Evolutionary conservation across 1,140 invertebrate genomes (phyloP), one percentile per base, ranked within the genome.

Genomic region (Heliconius melpomene): DNA sequence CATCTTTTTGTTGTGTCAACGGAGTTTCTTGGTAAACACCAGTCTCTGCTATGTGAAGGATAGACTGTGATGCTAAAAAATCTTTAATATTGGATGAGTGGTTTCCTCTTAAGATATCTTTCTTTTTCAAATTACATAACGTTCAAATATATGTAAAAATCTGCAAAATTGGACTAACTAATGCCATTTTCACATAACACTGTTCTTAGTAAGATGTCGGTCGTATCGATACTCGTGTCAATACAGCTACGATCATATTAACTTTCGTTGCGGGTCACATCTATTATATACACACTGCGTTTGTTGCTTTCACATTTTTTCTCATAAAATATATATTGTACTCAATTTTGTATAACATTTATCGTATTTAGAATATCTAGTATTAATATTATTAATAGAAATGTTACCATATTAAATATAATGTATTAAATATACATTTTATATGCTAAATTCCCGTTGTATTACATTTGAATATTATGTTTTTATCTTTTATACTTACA

Each of bases 221-320:
- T 66, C 60, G 26, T 29, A 66, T 66, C 57, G 36, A 77, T 38
- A 57, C 29, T 71, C 32, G 23, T 66, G 13, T 46, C 40, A 77
- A 46, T 76, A 26, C 1, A 32, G 60, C 60, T 23, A 66, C 60
- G 60, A 66, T 66, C 60, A 66, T 66, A 66, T 66, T 66, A 66
- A 66, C 60, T 66, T 66, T 66, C 60, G 60, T 29, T 66, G 60
- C 29, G 60, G 60, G 60, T 66, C 60, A 66, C 60, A 66, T 66
- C 60, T 29, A 66, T 66, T 66, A 66, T 66, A 29, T 66, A 66
- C 26, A 23, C n/a, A 66, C 60, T 66, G 60, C 23, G 60, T 66
- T 66, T 66, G 60, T 66, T 29, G 13, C 60, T 29, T 66, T 66
- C 60, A 66, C 23, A 66, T 66, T 66, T 66, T 66, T 66, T 66